phyloP scores from a whole-genome alignment of 2,888 invertebrate genomes.

The Megamerina dolium region DNA sequence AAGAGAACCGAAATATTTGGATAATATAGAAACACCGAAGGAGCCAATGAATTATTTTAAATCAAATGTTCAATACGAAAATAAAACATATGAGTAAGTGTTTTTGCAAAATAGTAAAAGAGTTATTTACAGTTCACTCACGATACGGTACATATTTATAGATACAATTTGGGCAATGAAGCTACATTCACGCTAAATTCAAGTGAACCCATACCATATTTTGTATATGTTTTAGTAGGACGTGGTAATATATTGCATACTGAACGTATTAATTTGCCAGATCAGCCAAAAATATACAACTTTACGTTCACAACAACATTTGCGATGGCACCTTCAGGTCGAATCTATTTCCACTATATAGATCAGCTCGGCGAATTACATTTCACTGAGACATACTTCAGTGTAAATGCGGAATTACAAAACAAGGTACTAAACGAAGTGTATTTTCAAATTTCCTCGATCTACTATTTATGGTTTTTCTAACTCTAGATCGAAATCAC shows the following conservation, averaged over 20 bases:
- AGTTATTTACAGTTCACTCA: too few relatives aligned
- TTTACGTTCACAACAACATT: constrained; percentile 67
- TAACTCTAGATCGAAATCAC: constrained; percentile 60
- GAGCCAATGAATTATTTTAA: constrained; percentile 32
- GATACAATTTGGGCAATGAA: constrained; percentile 53
- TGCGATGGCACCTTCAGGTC: constrained; percentile 75
- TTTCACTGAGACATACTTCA: constrained; percentile 76
- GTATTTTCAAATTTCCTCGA: too few relatives aligned
- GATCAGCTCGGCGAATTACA: constrained; percentile 69
- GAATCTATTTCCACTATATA: constrained; percentile 75
- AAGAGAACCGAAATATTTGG: constrained; percentile 32
- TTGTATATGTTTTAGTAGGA: constrained; percentile 73
- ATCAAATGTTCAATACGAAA: constrained; percentile 20
- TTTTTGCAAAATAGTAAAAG: too few relatives aligned
- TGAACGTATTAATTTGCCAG: constrained; percentile 58
- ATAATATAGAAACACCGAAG: constrained; percentile 16
- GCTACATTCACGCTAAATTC: constrained; percentile 69
- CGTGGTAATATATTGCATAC: constrained; percentile 78
- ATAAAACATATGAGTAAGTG: constrained; percentile 26
- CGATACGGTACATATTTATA: not conserved
- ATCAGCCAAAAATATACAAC: constrained; percentile 51
- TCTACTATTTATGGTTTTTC: not conserved
- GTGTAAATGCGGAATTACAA: constrained; percentile 64
- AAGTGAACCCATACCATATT: constrained; percentile 65
- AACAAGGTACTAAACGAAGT: constrained; percentile 18